Conservation (phyloP, 2,888 invertebrate genomes). For the Odontomyia ornata region DNA sequence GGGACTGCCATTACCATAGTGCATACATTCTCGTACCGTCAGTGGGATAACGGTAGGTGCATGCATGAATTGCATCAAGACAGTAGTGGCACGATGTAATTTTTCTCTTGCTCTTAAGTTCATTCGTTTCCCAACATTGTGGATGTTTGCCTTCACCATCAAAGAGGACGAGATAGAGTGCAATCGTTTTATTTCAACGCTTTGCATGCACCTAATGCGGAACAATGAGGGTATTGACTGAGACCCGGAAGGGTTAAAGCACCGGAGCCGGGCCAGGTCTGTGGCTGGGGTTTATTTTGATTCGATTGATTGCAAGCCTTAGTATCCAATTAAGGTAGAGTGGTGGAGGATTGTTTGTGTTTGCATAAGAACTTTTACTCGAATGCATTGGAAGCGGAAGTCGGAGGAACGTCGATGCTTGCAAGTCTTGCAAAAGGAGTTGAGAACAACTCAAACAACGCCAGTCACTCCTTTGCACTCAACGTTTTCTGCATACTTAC, state of each 20-base stretch:
- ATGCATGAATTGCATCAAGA: slow-evolving; percentile 4
- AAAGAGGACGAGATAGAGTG: too few species aligned
- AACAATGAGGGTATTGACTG: slow-evolving; percentile 31
- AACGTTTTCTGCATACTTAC: not conserved
- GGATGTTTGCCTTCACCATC: not conserved
- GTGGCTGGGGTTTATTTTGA: slow-evolving; percentile 24
- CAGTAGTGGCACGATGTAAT: slow-evolving; percentile 28
- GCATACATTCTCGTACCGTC: slow-evolving; percentile 3
- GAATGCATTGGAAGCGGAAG: not conserved
- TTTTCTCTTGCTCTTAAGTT: not conserved
- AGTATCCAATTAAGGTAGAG: slow-evolving; percentile 36
- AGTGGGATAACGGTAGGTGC: not conserved
- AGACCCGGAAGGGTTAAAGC: slow-evolving; percentile 1
- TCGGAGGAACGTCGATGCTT: not conserved
- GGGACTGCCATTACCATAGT: too few species aligned
- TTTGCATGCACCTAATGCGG: not conserved
- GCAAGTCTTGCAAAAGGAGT: not conserved
- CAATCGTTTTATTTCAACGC: slow-evolving; percentile 30
- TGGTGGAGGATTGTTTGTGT: slow-evolving; percentile 26
- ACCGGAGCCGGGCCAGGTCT: not conserved
- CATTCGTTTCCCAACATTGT: not conserved
- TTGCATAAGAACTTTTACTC: slow-evolving; percentile 22
- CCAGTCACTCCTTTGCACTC: not conserved
- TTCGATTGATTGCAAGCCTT: slow-evolving; percentile 36
- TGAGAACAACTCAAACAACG: not conserved